Conservation (phyloP, 2,888 invertebrate genomes). For the Lordiphosa andalusiaca region DNA sequence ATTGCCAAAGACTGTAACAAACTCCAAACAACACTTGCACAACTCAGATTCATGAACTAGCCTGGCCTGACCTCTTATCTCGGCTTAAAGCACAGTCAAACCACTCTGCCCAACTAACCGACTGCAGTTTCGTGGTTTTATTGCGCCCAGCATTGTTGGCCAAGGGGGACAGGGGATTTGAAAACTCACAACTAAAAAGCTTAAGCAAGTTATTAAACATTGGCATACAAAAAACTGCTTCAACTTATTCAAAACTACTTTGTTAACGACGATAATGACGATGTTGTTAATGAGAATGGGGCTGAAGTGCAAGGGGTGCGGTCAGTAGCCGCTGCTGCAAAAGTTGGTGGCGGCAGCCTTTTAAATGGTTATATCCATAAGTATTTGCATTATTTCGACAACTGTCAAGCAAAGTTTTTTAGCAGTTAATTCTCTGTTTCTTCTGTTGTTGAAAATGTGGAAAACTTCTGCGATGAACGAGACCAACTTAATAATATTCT, state of each 20-base stretch:
- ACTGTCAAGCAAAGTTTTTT: conserved; percentile 1
- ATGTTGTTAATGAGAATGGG: conserved; percentile 38
- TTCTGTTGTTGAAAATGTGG: background rate
- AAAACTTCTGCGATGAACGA: no score
- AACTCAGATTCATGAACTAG: background rate
- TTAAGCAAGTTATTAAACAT: conserved; percentile 33
- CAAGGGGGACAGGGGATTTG: conserved; percentile 5
- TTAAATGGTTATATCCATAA: no score
- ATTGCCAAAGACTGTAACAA: conserved; percentile 1
- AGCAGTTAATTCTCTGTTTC: background rate
- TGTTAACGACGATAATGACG: conserved; percentile 25
- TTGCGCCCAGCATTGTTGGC: background rate
- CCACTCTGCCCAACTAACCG: conserved; percentile 19
- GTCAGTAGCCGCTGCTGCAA: conserved; percentile 6
- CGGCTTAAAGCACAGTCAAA: conserved; percentile 7
- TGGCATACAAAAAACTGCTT: conserved; percentile 30
- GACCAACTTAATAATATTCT: conserved; percentile 24
- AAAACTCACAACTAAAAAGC: conserved; percentile 25
- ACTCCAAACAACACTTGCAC: conserved; percentile 1
- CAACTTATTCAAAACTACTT: conserved; percentile 38
- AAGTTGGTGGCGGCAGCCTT: background rate
- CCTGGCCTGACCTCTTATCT: conserved; percentile 7
- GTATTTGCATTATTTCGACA: no score
- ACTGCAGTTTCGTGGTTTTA: conserved; percentile 15
- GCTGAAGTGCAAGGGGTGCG: conserved; percentile 22